Base-by-base conservation (phyloP, 1,140 invertebrate genomes). In the Drosophila kurseongensis region DNA sequence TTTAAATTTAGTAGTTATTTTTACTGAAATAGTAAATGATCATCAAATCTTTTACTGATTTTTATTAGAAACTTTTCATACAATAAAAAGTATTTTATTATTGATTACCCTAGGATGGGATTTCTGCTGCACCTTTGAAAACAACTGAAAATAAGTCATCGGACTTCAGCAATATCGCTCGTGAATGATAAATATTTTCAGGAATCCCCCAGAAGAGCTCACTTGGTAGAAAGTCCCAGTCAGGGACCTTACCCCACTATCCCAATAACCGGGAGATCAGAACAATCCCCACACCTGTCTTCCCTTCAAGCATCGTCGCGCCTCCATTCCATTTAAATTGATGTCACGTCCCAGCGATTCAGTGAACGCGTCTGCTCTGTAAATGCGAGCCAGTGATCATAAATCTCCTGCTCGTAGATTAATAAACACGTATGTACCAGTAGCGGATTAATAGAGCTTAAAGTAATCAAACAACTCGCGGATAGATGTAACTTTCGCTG, bases 301-400 rank as follows among this genome's bases (percentile, higher is more conserved):
- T n/a, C 4, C 57, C 57, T 13, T 50, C 4, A 41, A 32, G 36
- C 6, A 36, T 41, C 56, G 65, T 52, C 67, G 16, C 51, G 59
- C 65, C 48, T 58, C 40, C 45, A 27, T 54, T 58, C 50, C 42
- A 75, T 61, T 67, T 18, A 32, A 56, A 86, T 48, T 68, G 57
- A 32, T 48, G 51, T 78, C 83, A 85, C 83, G 83, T 85, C 10
- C 16, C 58, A 41, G 4, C 47, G 45, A 78, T 54, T 60, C 66
- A 44, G 35, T 42, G 32, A 44, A 61, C 58, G 48, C 60, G 13
- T 32, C 63, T 62, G 72, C 5, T 40, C 27, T 55, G 14, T 45
- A 50, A 73, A 56, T 45, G 45, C 51, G 27, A 10, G 18, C 41
- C 29, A 57, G 36, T 75, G 73, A 66, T 75, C 72, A 75, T 75